Conservation (phyloP, 1,140 invertebrate species). For the Plectrocnemia conspersa region DNA sequence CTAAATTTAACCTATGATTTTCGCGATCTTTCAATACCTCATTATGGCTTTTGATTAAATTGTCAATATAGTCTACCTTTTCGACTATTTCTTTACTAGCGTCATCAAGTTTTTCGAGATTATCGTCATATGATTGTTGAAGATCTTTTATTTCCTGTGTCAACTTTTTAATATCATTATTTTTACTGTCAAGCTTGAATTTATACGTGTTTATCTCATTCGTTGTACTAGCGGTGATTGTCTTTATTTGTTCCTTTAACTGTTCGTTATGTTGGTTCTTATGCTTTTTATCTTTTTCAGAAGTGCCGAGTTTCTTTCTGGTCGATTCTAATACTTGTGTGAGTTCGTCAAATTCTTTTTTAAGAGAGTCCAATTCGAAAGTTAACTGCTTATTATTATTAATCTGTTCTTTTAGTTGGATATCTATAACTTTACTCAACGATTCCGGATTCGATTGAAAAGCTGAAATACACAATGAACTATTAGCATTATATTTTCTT, state of each 20-base stretch:
- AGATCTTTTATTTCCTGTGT: too few relatives aligned
- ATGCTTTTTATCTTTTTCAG: not conserved
- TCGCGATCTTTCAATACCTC: too few relatives aligned
- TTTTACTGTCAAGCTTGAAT: too few relatives aligned
- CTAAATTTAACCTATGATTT: too few relatives aligned
- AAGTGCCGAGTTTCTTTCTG: not conserved
- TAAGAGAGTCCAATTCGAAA: not conserved
- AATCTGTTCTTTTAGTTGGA: conserved; percentile 20
- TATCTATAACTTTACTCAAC: conserved; percentile 18
- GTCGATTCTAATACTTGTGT: not conserved
- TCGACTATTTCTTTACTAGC: too few relatives aligned
- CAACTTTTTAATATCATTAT: too few relatives aligned
- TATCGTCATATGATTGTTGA: too few relatives aligned
- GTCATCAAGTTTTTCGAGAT: too few relatives aligned
- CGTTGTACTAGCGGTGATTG: not conserved
- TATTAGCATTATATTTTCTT: too few relatives aligned
- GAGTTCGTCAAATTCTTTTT: not conserved
- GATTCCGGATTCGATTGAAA: conserved; percentile 3
- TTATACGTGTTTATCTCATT: not conserved
- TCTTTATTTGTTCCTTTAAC: not conserved
- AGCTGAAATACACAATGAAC: too few relatives aligned
- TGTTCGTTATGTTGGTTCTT: not conserved
- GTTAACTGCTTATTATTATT: conserved; percentile 4
- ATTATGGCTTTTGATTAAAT: too few relatives aligned
- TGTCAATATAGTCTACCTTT: too few relatives aligned